These are phyloP conservation scores for Cyanocitta stelleri DNA, from an alignment of 2,113 vertebrate species.

Conservation along the genomic window DNA sequence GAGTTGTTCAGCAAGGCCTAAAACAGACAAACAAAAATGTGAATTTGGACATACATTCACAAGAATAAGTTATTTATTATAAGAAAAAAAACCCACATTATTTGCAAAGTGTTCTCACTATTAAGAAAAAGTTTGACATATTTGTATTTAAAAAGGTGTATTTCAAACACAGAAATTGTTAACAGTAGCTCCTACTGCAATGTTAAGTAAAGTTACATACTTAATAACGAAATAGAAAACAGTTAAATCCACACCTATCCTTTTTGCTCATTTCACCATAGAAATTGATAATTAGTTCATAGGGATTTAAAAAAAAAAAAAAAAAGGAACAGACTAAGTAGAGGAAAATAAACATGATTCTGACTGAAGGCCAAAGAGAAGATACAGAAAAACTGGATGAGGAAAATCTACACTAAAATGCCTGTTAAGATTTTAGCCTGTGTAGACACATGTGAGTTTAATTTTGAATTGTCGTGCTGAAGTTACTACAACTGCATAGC, in stretches of 20 bases:
- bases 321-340: neutral
- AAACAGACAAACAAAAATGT: neutral
- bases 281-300: neutral
- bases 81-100: neutral
- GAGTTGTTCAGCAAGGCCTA: conserved; percentile 98
- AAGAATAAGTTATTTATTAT: neutral
- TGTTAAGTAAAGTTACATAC: neutral
- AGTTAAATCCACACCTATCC: neutral
- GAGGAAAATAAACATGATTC: neutral
- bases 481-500: neutral
- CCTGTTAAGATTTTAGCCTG: neutral
- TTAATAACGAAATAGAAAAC: neutral
- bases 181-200: neutral
- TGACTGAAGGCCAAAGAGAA: neutral
- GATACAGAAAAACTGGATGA: neutral
- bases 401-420: neutral
- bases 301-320: neutral
- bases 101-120: neutral
- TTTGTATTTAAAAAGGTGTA: accelerated
- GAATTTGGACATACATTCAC: neutral
- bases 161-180: neutral
- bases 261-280: neutral
- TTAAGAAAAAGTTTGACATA: neutral
- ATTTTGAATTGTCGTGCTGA: neutral
- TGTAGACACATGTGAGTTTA: accelerated